Base-by-base conservation (phyloP, 2,113 vertebrate species). In the Apodemus speciosus region DNA sequence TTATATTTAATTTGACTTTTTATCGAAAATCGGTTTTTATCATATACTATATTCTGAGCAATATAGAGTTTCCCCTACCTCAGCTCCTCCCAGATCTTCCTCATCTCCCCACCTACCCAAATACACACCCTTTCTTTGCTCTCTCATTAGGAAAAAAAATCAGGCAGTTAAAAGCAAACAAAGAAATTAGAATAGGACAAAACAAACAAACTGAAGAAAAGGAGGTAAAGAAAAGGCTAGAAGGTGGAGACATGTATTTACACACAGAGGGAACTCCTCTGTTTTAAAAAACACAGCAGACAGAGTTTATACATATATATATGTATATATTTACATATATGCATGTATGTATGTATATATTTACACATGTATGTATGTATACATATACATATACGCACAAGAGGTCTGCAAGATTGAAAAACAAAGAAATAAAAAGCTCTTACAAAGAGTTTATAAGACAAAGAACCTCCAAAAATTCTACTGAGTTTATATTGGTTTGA, bases 301-400 rank as follows among this genome's bases (percentile, higher is more conserved):
- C 38, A 40, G 20, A 53, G 9, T 60, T 20, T 9, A 53, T 60
- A 60, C 23, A 5, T 58, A 21, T n/a, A 3, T 75, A 5, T 73
- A 20, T 43, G 1, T 58, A 20, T 58, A 6, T 20, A 6, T 20
- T 20, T 51, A 2, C 32, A 3, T 32, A 3, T 5, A 2, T 16
- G 9, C 21, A 1, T 27, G 4, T 4, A 20, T n/a, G 3, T 60
- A 13, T 81, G 10, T 4, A 16, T 23, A 2, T 25, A 21, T 53
- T 1, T 73, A 10, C 27, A 6, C 13, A 3, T 43, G 5, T 30
- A 5, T 30, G 11, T 25, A 6, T 51, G 2, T 16, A 7, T 49
- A 0, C 20, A 3, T 9, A 18, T 20, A 2, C 20, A 4, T 9
- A 20, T 21, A 0, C 58, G n/a, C 2, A 18, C 14, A 84, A 60